phyloP scores from a whole-genome alignment of 2,113 vertebrate genomes.

The Platichthys flesus region DNA sequence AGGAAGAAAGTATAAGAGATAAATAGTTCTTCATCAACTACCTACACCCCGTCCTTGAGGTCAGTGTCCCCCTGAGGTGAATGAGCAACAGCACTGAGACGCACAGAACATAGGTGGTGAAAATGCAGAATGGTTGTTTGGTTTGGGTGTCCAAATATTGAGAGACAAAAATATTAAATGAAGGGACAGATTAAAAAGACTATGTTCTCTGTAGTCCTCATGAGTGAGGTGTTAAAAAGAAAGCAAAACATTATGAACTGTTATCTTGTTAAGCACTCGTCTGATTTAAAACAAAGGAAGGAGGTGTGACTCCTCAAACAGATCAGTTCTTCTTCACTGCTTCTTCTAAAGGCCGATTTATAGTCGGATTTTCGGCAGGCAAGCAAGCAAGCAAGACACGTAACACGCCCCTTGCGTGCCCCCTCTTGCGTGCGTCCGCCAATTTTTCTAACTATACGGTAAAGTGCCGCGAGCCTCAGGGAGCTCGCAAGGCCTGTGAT shows the following conservation, averaged over 20 bases:
- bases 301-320: constrained; percentile 51
- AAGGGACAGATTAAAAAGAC: background rate
- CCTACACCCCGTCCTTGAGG: background rate
- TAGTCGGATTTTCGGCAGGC: too few relatives aligned
- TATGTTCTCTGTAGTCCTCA: too few relatives aligned
- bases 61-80: background rate
- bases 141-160: background rate
- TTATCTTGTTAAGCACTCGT: constrained; percentile 68
- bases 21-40: constrained; percentile 38
- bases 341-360: constrained; percentile 19
- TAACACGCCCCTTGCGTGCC: too few relatives aligned
- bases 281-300: constrained; percentile 52
- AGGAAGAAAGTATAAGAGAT: constrained; percentile 25
- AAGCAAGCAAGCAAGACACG: too few relatives aligned
- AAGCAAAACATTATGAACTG: constrained; percentile 39
- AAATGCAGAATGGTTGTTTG: background rate
- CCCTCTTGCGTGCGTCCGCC: too few relatives aligned
- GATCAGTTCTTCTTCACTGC: constrained; percentile 57
- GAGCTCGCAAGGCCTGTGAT: too few relatives aligned
- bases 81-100: constrained; percentile 1
- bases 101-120: background rate
- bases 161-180: background rate
- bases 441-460: too few relatives aligned
- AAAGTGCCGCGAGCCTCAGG: too few relatives aligned
- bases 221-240: constrained; percentile 12